These are phyloP conservation scores for Cromileptes altivelis DNA, from an alignment of 2,113 vertebrate species.

Conservation along the genomic window DNA sequence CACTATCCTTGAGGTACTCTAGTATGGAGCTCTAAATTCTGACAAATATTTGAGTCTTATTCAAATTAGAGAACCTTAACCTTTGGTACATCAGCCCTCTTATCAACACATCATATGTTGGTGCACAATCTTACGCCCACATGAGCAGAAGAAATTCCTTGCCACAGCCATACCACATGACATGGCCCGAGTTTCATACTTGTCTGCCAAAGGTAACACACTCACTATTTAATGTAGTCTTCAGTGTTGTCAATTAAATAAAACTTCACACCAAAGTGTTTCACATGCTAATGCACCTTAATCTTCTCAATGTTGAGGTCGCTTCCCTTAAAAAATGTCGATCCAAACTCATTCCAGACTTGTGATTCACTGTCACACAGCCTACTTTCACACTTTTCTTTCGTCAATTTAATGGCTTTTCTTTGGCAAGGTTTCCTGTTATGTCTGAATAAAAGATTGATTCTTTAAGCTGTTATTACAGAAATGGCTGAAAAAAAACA, in stretches of 20 bases:
- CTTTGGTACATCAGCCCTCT: no score
- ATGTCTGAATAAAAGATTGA: slow-evolving; percentile 51
- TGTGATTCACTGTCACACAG: slow-evolving; percentile 12
- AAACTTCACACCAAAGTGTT: slow-evolving; percentile 10
- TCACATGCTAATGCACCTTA: slow-evolving; percentile 23
- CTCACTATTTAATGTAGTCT: not conserved
- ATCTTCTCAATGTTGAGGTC: slow-evolving; percentile 21
- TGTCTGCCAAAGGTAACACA: no score
- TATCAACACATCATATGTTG: no score
- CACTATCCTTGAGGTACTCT: no score
- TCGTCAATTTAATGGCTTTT: slow-evolving; percentile 55
- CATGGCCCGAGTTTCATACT: no score
- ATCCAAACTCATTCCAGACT: slow-evolving; percentile 35
- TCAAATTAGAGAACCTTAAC: no score
- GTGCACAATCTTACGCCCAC: no score
- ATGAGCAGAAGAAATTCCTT: no score
- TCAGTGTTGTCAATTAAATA: slow-evolving; percentile 10
- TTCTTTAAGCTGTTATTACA: slow-evolving; percentile 41
- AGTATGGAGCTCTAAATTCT: no score
- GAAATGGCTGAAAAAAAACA: slow-evolving; percentile 5
- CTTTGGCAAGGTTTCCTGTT: slow-evolving; percentile 32
- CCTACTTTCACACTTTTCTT: slow-evolving; percentile 31
- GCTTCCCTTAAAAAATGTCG: slow-evolving; percentile 1
- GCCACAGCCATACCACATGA: no score
- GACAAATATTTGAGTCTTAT: no score